phyloP scores from a whole-genome alignment of 2,113 vertebrate species.

The Cairina moschata region DNA sequence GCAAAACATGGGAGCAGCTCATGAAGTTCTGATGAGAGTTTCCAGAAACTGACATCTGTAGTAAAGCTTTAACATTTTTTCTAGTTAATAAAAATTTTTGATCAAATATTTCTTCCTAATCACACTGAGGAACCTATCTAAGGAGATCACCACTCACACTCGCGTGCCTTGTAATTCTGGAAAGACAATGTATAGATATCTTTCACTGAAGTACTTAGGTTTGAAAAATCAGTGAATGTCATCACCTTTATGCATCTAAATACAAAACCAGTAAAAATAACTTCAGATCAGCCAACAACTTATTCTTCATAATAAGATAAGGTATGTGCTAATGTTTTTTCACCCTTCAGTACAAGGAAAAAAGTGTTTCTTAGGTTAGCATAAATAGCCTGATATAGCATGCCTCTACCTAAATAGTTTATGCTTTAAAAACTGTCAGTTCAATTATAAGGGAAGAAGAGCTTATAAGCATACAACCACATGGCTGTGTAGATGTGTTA shows the following conservation, averaged over 20 bases:
- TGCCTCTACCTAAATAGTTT: neutral
- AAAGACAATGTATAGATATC: neutral
- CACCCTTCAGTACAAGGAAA: neutral
- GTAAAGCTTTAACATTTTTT: neutral
- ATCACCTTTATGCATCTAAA: neutral
- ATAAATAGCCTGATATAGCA: neutral
- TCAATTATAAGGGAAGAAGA: neutral
- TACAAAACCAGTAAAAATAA: neutral
- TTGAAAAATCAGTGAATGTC: neutral
- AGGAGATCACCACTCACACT: rapidly evolving
- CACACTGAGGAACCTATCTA: neutral
- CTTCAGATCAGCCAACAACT: neutral
- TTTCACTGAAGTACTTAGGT: neutral
- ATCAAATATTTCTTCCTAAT: neutral
- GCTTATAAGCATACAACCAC: neutral
- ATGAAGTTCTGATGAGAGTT: neutral
- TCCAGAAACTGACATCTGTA: neutral
- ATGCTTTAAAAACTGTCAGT: neutral
- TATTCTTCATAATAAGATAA: neutral
- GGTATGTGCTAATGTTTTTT: neutral
- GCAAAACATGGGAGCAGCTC: neutral
- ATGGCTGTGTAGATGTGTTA: neutral
- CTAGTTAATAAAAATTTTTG: neutral
- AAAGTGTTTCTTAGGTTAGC: neutral
- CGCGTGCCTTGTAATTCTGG: neutral